phyloP scores from a whole-genome alignment of 2,113 vertebrate genomes.

The Otocyon megalotis region DNA sequence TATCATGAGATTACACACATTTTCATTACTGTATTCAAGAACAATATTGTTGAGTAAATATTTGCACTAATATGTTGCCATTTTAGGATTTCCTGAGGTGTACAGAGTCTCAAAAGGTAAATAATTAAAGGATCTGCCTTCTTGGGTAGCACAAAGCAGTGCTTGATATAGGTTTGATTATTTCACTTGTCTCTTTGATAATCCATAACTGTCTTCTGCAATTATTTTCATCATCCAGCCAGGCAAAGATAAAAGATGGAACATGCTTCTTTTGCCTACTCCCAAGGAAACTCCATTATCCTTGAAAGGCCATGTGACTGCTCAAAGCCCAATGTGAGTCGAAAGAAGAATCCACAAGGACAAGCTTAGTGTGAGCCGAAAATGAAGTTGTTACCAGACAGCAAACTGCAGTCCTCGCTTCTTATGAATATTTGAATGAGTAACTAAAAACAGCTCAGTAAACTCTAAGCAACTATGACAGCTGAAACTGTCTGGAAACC shows the following conservation, averaged over 20 bases:
- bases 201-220: slow-evolving; percentile 92
- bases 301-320: slow-evolving; percentile 85
- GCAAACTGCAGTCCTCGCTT: slow-evolving; percentile 87
- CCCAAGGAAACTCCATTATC: slow-evolving; percentile 88
- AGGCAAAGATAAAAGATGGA: slow-evolving; percentile 91
- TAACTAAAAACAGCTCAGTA: slow-evolving; percentile 93
- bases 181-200: slow-evolving; percentile 89
- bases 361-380: slow-evolving; percentile 85
- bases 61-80: slow-evolving; percentile 85
- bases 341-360: slow-evolving; percentile 85
- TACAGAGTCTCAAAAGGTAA: slow-evolving; percentile 85
- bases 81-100: slow-evolving; percentile 85
- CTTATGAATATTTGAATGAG: slow-evolving; percentile 96
- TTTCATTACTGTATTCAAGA: slow-evolving; percentile 85
- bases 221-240: slow-evolving; percentile 89
- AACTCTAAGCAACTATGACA: slow-evolving; percentile 93
- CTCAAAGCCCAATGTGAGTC: slow-evolving; percentile 73
- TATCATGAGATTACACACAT: slow-evolving; percentile 84
- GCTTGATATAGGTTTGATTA: slow-evolving; percentile 89
- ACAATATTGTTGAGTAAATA: slow-evolving; percentile 90
- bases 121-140: slow-evolving; percentile 89
- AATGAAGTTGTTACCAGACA: slow-evolving; percentile 91
- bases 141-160: slow-evolving; percentile 81
- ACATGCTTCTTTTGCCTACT: slow-evolving; percentile 82
- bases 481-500: slow-evolving; percentile 91